These are phyloP conservation scores for Lithosia quadra DNA, from an alignment of 2,888 invertebrate species.

Conservation along the genomic window DNA sequence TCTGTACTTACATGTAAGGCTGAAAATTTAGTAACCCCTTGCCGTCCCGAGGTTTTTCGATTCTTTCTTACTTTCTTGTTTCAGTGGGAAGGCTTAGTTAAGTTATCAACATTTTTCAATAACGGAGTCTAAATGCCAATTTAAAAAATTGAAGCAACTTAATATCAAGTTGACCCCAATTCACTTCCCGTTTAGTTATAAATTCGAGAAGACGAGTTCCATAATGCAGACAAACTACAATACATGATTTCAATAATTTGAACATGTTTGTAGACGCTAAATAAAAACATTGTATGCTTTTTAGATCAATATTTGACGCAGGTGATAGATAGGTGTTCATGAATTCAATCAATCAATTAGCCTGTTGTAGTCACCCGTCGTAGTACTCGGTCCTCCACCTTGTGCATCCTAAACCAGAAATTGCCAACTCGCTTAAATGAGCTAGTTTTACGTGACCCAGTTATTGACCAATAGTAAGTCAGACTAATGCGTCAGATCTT, in stretches of 20 bases:
- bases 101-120: neutral
- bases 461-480: no score
- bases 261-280: neutral
- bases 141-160: neutral
- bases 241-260: neutral
- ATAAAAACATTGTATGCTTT: neutral
- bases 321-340: neutral
- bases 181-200: conserved; percentile 4
- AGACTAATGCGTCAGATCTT: no score
- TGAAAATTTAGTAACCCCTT: no score
- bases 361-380: neutral
- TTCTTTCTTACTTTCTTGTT: neutral
- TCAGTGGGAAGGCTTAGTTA: neutral
- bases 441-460: no score
- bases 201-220: neutral
- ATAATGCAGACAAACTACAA: neutral
- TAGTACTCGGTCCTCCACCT: neutral
- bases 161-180: neutral
- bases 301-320: neutral
- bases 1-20: neutral
- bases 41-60: no score
- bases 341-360: neutral
- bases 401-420: no score
- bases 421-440: no score
- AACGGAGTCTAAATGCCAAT: neutral